Base-by-base conservation (phyloP, 2,113 vertebrate genomes). In the Carlito syrichta region DNA sequence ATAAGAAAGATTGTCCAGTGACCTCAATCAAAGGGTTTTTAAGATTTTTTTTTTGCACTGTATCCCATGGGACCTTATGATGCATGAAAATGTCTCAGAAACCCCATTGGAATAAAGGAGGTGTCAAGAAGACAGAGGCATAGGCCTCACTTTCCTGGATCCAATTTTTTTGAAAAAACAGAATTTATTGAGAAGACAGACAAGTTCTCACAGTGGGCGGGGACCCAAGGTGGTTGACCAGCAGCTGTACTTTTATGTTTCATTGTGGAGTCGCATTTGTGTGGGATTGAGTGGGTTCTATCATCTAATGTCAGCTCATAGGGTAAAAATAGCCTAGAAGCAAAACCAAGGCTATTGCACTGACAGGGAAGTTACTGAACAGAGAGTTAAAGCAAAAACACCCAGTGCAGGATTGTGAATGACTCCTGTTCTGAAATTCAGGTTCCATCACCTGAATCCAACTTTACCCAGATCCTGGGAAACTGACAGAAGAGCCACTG, bases 51-150 rank as follows among this genome's bases (percentile, higher is more conserved):
- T 50, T 32, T 20, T 17, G 11, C 14, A 23, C 30, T 30, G 13
- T 9, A 9, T 68, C 77, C 8, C 50, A 22, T 35, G 43, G 35
- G 27, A 38, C 30, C 48, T 11, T 5, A 3, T 11, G 5, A 22
- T 9, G 2, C 10, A 32, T 5, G 32, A 43, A 12, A 25, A 6
- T 23, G 60, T 13, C 8, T 23, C 23, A 16, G 12, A 25, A 17
- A 14, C 19, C 20, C 0, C 13, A 4, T 1, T 58, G 9, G 13
- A 35, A 54, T 32, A 54, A 56, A 54, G 32, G 30, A 35, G 25
- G 16, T 22, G 6, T 4, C 1, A 5, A 5, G 23, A 52, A 38
- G 58, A 2, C 17, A 22, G 4, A 43, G 0, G 25, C 5, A 0
- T 3, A 9, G 3, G 23, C 16, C 35, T 48, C 32, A 56, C 58